A percentile compares a stretch with the other conserved stretches of the same genome.
phyloP scores from a whole-genome alignment of 2,888 invertebrate species.

The Cheilosia vernalis region DNA sequence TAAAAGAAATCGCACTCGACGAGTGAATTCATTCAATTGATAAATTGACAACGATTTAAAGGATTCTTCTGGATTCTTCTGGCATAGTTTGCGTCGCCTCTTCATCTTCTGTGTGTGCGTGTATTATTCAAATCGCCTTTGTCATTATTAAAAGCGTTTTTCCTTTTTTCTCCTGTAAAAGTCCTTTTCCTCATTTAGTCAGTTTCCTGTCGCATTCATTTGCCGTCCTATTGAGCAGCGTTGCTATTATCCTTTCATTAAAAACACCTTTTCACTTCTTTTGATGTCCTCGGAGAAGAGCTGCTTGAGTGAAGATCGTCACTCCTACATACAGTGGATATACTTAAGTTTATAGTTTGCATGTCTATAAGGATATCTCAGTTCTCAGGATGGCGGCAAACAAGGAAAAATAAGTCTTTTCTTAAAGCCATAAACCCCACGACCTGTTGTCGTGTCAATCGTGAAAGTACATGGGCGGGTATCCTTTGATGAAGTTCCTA shows the following conservation, averaged over 20 bases:
- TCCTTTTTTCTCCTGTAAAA: neutral
- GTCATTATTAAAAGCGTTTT: constrained; percentile 6
- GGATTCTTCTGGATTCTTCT: neutral
- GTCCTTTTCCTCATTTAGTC: constrained; percentile 9
- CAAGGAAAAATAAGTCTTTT: neutral
- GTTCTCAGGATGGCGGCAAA: neutral
- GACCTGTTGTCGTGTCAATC: constrained; percentile 12
- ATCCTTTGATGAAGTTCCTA: constrained; percentile 20
- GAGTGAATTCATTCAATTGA: constrained; percentile 34
- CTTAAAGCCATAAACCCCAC: constrained; percentile 7
- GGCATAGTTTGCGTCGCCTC: constrained; percentile 2
- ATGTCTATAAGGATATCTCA: neutral
- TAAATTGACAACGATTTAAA: constrained; percentile 36
- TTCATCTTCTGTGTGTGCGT: constrained; percentile 3
- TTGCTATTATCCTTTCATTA: constrained; percentile 31
- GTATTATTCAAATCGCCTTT: constrained; percentile 10
- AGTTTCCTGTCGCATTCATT: constrained; percentile 7
- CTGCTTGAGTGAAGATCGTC: constrained; percentile 14
- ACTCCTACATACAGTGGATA: constrained; percentile 3
- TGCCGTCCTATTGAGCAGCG: neutral
- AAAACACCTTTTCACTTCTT: constrained; percentile 29
- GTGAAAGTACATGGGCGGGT: neutral
- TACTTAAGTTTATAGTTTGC: constrained; percentile 10
- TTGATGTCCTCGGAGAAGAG: constrained; percentile 15
- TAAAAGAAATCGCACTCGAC: constrained; percentile 25